Base-by-base conservation (phyloP, 2,113 vertebrate genomes). In the Caloenas nicobarica region DNA sequence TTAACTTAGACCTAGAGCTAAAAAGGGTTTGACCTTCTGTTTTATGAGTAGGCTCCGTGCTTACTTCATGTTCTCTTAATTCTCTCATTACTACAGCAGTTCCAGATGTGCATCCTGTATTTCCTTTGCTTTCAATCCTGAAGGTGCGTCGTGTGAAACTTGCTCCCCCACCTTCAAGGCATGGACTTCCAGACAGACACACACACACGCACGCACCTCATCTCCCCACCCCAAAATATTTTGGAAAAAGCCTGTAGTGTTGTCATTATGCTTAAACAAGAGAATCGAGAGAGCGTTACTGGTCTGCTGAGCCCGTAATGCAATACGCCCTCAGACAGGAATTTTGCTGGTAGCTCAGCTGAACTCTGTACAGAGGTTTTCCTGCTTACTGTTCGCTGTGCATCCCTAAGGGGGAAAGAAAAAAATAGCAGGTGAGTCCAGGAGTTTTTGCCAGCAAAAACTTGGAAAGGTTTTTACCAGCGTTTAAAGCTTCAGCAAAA, bases 41-140 rank as follows among this genome's bases (percentile, higher is more conserved):
- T 96, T 94, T 90, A 92, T 33, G 80, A 33, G 44, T 17, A 64
- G 46, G 44, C 72, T 90, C 61, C 1, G 1, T 94, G 76, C 68
- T 93, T 60, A 28, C 77, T 73, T 80, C 6, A 4, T 48, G 64
- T 38, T 86, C 24, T 83, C 64, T 70, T 77, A 94, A 93, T 80
- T 78, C 69, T 86, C 34, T 57, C 56, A 56, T 86, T 81, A 64
- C 22, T 82, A 81, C 25, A 69, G 79, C 64, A 64, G 82, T 77
- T 90, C 84, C 93, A 96, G 94, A 93, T 82, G 89, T 81, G 56
- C 71, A 53, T 87, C 62, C 87, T 72, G 40, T 38, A 71, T 85
- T 88, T 83, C 60, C 48, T 78, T 84, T 68, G 58, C 65, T 70
- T 84, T 81, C 71, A 60, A 4, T 54, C 38, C 60, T 68, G 34